Base-by-base conservation (phyloP, 30 jellyfish, hydroid and myxozoan species). In the Aurelia sp. region DNA sequence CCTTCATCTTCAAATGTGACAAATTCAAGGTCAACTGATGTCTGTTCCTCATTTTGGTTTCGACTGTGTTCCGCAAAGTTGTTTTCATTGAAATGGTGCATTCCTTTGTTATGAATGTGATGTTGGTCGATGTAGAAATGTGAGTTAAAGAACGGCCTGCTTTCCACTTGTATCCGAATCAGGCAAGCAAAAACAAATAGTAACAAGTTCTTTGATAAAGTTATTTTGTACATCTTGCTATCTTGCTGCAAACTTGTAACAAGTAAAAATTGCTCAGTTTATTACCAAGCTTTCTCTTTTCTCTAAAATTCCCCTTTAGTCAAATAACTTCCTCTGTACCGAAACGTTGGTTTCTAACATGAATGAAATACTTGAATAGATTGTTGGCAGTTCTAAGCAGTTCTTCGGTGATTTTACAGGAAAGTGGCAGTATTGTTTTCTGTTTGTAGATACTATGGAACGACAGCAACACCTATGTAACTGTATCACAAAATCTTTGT, bases 71-170 rank as follows among this genome's bases (percentile, higher is more conserved):
- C 19, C 64, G 10, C 20, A 31, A 21, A 11, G 24, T 4, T 13
- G 16, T 52, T 15, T 8, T 22, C 35, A 20, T 17, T 63, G 65
- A 22, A 76, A 20, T 76, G 78, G 47, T 38, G 19, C 20, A 30
- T 12, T 31, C 87, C 35, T 1, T 51, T 18, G 47, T 78, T 75
- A 31, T 67, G 58, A 57, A 60, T 4, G 50, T 76, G 77, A 41
- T 76, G 76, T 2, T 58, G 41, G 53, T 76, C 87, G 50, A 59
- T 59, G 78, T 76, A 76, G 65, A 76, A 76, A 40, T 47, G 87
- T 2, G 87, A 76, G 38, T 59, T 58, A 63, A 57, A 76, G 51
- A 57, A 59, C 2, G 87, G 87, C 16, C 87, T 76, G 87, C 87
- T 30, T 53, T 76, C 76, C 8, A 33, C 87, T 6, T 22, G 41